A percentile compares a stretch with the other conserved stretches of the same genome.
phyloP scores from a whole-genome alignment of 2,113 vertebrate species.

The Orthonyx spaldingii region DNA sequence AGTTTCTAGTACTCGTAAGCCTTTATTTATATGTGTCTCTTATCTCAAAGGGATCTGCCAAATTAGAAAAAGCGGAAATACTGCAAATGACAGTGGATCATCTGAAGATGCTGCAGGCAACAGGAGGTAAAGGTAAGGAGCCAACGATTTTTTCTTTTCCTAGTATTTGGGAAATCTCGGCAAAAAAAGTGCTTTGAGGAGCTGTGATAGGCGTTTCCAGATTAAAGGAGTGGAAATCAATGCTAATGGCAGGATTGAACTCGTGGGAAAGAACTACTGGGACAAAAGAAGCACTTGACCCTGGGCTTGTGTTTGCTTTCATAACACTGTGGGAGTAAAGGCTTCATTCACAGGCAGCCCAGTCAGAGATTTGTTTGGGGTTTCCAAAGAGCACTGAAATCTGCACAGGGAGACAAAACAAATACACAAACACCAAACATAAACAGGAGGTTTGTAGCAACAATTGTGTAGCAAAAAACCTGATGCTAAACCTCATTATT shows the following conservation, averaged over 20 bases:
- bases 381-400: conserved; percentile 79
- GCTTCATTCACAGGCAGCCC: conserved; percentile 80
- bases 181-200: conserved; percentile 68
- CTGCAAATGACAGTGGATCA: conserved; percentile 99
- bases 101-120: conserved; percentile 93
- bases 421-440: conserved; percentile 80
- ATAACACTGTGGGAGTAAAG: conserved; percentile 85
- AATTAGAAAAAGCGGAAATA: conserved; percentile 98
- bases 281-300: conserved; percentile 94
- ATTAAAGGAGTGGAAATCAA: conserved; percentile 86
- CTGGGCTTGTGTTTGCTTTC: conserved; percentile 92
- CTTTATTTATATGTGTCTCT: conserved; percentile 54
- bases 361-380: conserved; percentile 83
- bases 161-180: conserved; percentile 63
- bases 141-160: background rate
- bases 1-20: conserved; percentile 47
- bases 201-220: conserved; percentile 68
- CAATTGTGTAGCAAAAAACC: conserved; percentile 58
- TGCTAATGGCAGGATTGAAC: conserved; percentile 88
- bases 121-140: conserved; percentile 90
- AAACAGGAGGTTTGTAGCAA: conserved; percentile 71
- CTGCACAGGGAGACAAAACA: conserved; percentile 79
- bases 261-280: conserved; percentile 88
- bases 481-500: conserved; percentile 23
- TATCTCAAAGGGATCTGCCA: conserved; percentile 88